A percentile compares a stretch with the other conserved stretches of the same genome.
These are phyloP conservation scores for Drosophila kambysellisi DNA, from an alignment of 2,888 invertebrate genomes.

Conservation along the genomic window DNA sequence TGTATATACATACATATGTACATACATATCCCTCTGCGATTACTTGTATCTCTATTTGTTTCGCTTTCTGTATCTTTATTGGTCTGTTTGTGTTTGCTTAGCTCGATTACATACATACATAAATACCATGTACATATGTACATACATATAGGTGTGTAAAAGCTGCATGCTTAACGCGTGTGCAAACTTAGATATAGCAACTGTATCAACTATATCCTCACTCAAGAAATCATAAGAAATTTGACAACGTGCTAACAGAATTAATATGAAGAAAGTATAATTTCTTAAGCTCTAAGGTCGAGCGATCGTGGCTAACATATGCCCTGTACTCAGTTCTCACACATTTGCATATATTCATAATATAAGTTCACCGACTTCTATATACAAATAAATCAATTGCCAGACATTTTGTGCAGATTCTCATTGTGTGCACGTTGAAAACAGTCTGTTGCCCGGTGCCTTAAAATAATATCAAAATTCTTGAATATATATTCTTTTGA, in stretches of 20 bases:
- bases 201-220: neutral
- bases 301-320: neutral
- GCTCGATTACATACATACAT: slow-evolving; percentile 12
- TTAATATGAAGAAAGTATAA: neutral
- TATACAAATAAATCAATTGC: neutral
- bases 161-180: slow-evolving; percentile 5
- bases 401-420: neutral
- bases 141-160: slow-evolving; percentile 5
- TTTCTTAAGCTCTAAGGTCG: neutral
- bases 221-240: neutral
- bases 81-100: slow-evolving; percentile 19
- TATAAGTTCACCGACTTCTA: neutral
- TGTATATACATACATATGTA: neutral
- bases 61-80: slow-evolving; percentile 38
- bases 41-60: slow-evolving; percentile 25
- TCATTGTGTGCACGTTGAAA: neutral
- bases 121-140: neutral
- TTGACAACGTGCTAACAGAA: neutral
- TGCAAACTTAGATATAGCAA: neutral
- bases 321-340: neutral
- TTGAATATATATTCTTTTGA: neutral
- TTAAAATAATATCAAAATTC: neutral
- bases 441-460: neutral
- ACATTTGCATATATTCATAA: neutral
- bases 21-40: slow-evolving; percentile 3